phyloP scores from a whole-genome alignment of 2,797 vertebrate species.

The Taenioides sp. region DNA sequence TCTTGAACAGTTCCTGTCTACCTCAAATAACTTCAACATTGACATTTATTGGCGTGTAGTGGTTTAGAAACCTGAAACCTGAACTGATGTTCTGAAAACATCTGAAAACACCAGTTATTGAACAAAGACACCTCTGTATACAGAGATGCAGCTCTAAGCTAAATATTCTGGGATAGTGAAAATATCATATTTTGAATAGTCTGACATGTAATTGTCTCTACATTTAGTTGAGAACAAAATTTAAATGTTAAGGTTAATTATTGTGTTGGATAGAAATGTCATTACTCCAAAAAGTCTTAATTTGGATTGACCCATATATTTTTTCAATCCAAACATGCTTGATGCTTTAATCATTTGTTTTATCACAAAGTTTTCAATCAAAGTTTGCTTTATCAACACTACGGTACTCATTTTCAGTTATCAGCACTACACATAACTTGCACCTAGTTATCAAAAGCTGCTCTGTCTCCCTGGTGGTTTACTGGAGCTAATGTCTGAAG shows the following conservation, averaged over 20 bases:
- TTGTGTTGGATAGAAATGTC: neutral
- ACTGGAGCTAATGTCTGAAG: slow-evolving; percentile 18
- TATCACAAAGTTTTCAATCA: neutral
- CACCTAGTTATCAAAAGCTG: neutral
- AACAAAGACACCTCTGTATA: neutral
- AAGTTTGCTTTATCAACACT: neutral
- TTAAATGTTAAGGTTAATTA: no score
- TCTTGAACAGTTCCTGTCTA: slow-evolving; percentile 69
- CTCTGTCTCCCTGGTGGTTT: neutral
- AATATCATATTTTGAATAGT: neutral
- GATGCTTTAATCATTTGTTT: neutral
- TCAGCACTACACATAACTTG: neutral
- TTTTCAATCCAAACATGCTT: neutral
- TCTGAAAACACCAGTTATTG: neutral
- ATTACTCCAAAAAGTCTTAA: neutral
- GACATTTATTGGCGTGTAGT: slow-evolving; percentile 41
- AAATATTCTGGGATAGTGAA: neutral
- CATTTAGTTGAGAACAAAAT: neutral
- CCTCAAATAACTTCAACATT: slow-evolving; percentile 67
- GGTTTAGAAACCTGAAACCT: slow-evolving; percentile 25
- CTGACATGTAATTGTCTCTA: neutral
- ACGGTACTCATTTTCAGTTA: neutral
- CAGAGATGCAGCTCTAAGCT: neutral
- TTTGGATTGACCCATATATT: neutral
- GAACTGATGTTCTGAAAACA: neutral